Base-by-base conservation (phyloP, 2,888 invertebrate genomes). In the Tyria jacobaeae region DNA sequence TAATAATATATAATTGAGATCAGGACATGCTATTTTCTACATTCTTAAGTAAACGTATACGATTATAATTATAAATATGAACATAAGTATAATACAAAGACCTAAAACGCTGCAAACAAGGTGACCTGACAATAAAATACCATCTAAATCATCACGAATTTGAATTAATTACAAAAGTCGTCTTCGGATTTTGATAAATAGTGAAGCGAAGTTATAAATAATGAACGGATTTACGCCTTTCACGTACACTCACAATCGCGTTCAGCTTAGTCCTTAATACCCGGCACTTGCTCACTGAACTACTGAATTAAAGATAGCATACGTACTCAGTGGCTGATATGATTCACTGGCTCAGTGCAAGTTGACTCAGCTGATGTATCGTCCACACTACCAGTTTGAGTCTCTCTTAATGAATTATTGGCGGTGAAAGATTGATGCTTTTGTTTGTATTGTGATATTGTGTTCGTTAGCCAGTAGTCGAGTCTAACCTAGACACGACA, bases 271-370 rank as follows among this genome's bases (percentile, higher is more conserved):
- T 48, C 12, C 57, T 62, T 54, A 59, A 6, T 0, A 25, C 15
- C 17, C n/a, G 27, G 2, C 44, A 41, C 24, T 17, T 70, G 59
- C 57, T 60, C 66, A 70, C 73, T 80, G 81, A 86, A 84, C 85
- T 85, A 71, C 80, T 88, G 88, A 88, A 89, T 89, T 89, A 88
- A 88, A 88, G 87, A 89, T 88, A 84, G 84, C 87, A 80, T 87
- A 85, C 85, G 85, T 82, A 83, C 70, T 60, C 63, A 66, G 64
- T 60, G 44, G 60, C 49, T 61, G 75, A 75, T 77, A 78, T 80
- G 82, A 79, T 81, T 82, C 83, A 82, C 68, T 63, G 54, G 54
- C 41, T 52, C 56, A 58, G 63, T 72, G 69, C 74, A 69, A 66
- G 66, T 76, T 78, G 78, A 78, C 67, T 78, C 78, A 77, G 61